A percentile compares a stretch with the other conserved stretches of the same genome.
phyloP scores from a whole-genome alignment of 2,113 vertebrate genomes.

The Sylvilagus bachmani region DNA sequence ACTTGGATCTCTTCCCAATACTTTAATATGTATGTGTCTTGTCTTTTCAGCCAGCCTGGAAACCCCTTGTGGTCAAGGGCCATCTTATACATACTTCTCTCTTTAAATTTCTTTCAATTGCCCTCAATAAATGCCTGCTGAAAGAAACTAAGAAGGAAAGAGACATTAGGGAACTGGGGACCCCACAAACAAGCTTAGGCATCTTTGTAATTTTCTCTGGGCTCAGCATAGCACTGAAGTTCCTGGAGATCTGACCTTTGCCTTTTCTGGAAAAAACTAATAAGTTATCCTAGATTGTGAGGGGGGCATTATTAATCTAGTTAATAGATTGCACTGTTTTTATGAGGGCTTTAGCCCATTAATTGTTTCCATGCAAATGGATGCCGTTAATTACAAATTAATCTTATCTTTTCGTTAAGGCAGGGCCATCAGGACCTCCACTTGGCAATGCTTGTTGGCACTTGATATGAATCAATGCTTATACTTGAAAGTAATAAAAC shows the following conservation, averaged over 20 bases:
- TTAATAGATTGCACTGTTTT: conserved; percentile 84
- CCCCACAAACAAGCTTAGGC: conserved; percentile 48
- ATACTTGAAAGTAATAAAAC: conserved; percentile 85
- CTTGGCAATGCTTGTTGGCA: conserved; percentile 84
- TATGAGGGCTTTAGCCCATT: conserved; percentile 84
- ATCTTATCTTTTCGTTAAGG: conserved; percentile 85
- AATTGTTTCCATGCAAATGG: conserved; percentile 85
- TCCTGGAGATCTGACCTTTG: conserved; percentile 80
- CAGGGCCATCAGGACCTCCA: conserved; percentile 81
- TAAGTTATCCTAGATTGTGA: conserved; percentile 79
- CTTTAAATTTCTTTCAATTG: conserved; percentile 48
- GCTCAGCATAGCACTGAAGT: conserved; percentile 57
- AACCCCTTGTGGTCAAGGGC: conserved; percentile 46
- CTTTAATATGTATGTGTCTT: neutral
- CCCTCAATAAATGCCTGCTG: neutral
- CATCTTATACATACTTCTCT: neutral
- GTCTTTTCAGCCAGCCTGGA: neutral
- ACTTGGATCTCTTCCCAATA: neutral
- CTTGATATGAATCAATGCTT: conserved; percentile 83
- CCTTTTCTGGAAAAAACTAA: conserved; percentile 80
- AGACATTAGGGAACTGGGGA: conserved; percentile 44
- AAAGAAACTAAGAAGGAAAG: conserved; percentile 35
- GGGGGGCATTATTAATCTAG: conserved; percentile 82
- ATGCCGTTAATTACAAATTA: conserved; percentile 85
- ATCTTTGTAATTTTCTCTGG: conserved; percentile 72